Percentiles rank a stretch among this genome's conserved stretches.
phyloP scores from a whole-genome alignment of 2,888 invertebrate species.

The Ernsta delagoae region DNA sequence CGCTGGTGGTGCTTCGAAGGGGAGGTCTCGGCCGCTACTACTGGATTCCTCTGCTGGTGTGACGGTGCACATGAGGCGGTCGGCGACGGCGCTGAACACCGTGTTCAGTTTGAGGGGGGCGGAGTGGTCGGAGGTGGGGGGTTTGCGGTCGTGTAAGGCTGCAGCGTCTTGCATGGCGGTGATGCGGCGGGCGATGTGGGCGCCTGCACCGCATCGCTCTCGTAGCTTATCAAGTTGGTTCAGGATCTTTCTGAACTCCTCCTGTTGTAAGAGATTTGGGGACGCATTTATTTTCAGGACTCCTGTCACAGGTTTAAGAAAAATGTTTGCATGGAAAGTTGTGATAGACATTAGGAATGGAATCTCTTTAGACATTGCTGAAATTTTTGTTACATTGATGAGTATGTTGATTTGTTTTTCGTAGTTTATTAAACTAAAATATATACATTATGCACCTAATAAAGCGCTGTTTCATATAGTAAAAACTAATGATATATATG shows the following conservation, averaged over 20 bases:
- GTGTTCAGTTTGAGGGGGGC: constrained; percentile 80
- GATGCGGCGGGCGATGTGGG: constrained; percentile 89
- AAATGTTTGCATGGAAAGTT: too few relatives aligned
- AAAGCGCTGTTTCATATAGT: too few relatives aligned
- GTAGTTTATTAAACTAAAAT: too few relatives aligned
- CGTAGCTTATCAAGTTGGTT: constrained; percentile 92
- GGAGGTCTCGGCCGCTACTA: constrained; percentile 77
- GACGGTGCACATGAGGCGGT: constrained; percentile 80
- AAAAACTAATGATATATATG: too few relatives aligned
- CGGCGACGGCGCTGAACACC: constrained; percentile 81
- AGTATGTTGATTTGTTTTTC: too few relatives aligned
- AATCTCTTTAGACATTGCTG: too few relatives aligned
- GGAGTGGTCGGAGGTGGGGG: constrained; percentile 73
- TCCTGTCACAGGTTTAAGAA: too few relatives aligned
- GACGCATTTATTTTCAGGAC: too few relatives aligned
- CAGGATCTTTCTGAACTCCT: constrained; percentile 92
- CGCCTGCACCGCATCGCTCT: constrained; percentile 90
- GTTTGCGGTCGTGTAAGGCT: constrained; percentile 81
- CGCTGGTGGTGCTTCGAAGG: constrained; percentile 76
- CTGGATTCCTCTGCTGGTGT: constrained; percentile 80
- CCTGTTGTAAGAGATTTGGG: constrained; percentile 73
- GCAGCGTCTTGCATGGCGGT: constrained; percentile 93
- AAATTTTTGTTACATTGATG: too few relatives aligned
- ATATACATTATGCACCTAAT: too few relatives aligned
- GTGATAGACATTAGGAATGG: too few relatives aligned